Evolutionary conservation across 2,888 invertebrate species (phyloP).

Genomic region (Asteroscopus sphinx): DNA sequence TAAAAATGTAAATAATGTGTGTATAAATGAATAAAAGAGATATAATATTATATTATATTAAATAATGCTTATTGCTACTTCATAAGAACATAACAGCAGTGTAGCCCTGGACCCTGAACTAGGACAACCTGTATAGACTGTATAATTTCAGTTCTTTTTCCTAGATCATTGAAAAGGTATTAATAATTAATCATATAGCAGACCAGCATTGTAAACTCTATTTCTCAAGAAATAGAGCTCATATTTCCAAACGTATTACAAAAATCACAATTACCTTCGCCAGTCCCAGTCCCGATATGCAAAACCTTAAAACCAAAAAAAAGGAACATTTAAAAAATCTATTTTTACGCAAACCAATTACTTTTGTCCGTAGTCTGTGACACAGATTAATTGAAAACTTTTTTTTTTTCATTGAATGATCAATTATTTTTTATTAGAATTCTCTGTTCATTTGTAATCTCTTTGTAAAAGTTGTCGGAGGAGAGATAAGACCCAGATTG

Average conservation of each 20-base stretch:
- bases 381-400: constrained; percentile 39
- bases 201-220: background rate
- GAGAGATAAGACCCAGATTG: constrained; percentile 8
- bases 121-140: too few species aligned
- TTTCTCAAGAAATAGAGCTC: background rate
- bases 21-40: too few species aligned
- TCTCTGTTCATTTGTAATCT: constrained; percentile 17
- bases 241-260: background rate
- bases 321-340: constrained; percentile 13
- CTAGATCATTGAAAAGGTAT: too few species aligned
- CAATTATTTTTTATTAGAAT: constrained; percentile 27
- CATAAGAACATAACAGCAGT: too few species aligned
- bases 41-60: too few species aligned
- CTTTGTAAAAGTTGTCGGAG: constrained; percentile 2
- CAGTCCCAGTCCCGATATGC: background rate
- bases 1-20: too few species aligned
- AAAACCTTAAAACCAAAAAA: background rate
- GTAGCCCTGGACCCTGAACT: too few species aligned
- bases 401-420: constrained; percentile 33
- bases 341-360: constrained; percentile 39
- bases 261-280: constrained; percentile 4
- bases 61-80: too few species aligned
- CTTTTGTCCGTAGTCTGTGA: constrained; percentile 10
- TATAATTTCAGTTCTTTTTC: too few species aligned
- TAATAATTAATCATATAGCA: background rate